phyloP scores from a whole-genome alignment of 1,140 invertebrate genomes.

The Colletes gigas region DNA sequence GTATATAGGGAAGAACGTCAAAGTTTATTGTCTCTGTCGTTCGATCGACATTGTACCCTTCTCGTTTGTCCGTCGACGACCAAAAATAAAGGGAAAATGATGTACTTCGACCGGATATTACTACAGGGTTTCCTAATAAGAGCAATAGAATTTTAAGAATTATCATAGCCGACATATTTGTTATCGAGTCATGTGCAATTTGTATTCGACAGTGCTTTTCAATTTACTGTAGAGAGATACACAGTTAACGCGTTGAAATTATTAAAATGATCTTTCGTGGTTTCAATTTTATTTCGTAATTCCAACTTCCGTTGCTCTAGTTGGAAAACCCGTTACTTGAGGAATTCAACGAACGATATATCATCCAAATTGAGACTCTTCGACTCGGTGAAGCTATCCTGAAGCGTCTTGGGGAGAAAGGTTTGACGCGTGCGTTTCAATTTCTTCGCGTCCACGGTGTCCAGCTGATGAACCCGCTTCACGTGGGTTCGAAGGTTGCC shows the following conservation, averaged over 20 bases:
- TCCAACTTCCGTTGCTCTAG: too few species aligned
- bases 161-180: too few species aligned
- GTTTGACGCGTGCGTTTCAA: conserved; percentile 58
- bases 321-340: conserved; percentile 45
- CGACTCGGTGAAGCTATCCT: conserved; percentile 53
- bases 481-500: conserved; percentile 84
- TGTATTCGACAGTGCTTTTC: too few species aligned
- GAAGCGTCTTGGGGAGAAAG: conserved; percentile 49
- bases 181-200: too few species aligned
- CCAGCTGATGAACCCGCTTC: conserved; percentile 80
- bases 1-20: not conserved
- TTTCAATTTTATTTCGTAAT: too few species aligned
- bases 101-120: not conserved
- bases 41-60: not conserved
- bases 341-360: conserved; percentile 69
- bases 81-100: too few species aligned
- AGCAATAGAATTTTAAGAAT: too few species aligned
- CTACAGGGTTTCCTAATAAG: too few species aligned
- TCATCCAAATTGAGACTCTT: conserved; percentile 69
- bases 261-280: too few species aligned
- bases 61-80: not conserved
- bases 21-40: conserved; percentile 18
- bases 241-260: too few species aligned
- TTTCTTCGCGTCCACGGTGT: conserved; percentile 62
- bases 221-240: too few species aligned